phyloP scores from a whole-genome alignment of 2,797 vertebrate genomes.

The Telmatherina bonti region DNA sequence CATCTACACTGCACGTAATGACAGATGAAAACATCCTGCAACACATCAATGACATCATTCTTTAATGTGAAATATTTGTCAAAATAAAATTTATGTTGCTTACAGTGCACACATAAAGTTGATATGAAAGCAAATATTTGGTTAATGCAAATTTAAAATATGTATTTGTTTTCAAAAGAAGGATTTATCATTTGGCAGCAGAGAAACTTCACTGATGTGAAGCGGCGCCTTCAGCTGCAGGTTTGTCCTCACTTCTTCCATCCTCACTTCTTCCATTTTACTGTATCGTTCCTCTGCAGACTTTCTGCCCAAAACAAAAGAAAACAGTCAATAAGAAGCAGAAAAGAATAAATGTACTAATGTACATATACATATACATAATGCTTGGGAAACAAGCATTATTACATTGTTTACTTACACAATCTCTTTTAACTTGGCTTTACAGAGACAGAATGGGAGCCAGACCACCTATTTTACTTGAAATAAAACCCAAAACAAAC shows the following conservation, averaged over 20 bases:
- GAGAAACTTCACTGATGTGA: background rate
- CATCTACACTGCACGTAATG: background rate
- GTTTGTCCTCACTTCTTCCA: background rate
- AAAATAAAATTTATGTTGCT: background rate
- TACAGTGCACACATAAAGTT: background rate
- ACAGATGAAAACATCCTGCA: background rate
- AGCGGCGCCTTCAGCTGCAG: background rate
- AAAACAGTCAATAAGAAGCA: background rate
- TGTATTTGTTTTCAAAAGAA: background rate
- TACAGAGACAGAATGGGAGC: background rate
- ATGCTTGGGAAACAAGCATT: background rate
- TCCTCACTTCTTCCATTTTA: no score
- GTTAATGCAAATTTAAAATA: no score
- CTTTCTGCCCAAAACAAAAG: background rate
- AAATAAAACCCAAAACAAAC: background rate
- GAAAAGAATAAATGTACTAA: background rate
- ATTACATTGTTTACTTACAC: slow-evolving; percentile 1
- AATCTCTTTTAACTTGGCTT: background rate
- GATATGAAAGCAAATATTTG: no score
- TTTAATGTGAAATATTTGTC: background rate
- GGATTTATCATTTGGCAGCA: background rate
- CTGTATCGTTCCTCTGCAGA: no score
- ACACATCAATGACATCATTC: background rate
- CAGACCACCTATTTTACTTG: background rate
- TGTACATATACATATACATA: no score